These are phyloP conservation scores for Uromys caudimaculatus DNA, from an alignment of 2,797 vertebrate genomes.

Conservation along the genomic window DNA sequence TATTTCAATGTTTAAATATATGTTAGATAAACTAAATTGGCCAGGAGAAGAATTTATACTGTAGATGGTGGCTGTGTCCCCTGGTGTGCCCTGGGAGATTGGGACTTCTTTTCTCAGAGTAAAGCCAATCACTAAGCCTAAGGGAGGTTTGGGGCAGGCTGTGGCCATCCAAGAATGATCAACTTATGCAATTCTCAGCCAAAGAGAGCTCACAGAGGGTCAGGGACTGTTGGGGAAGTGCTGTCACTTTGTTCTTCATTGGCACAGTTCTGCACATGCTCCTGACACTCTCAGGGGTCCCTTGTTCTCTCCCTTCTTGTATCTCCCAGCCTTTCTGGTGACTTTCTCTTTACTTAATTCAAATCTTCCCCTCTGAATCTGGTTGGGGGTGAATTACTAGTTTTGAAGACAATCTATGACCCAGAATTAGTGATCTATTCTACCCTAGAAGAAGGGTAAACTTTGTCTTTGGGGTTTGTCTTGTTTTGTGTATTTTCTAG, in stretches of 20 bases:
- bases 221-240: background rate
- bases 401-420: constrained; percentile 26
- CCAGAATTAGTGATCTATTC: background rate
- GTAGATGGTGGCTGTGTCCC: background rate
- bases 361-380: constrained; percentile 27
- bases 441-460: background rate
- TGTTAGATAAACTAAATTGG: background rate
- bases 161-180: background rate
- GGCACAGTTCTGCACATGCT: background rate
- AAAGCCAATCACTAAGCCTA: background rate
- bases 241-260: background rate
- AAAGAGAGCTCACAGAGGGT: background rate
- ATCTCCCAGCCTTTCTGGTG: background rate
- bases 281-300: background rate
- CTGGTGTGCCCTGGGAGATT: background rate
- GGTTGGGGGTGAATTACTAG: background rate
- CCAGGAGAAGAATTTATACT: background rate
- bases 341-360: background rate
- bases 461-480: background rate
- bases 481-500: background rate
- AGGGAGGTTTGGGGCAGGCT: background rate
- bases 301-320: background rate
- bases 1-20: constrained; percentile 40
- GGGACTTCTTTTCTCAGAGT: background rate
- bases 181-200: background rate